Evolutionary conservation across 2,113 vertebrate genomes (phyloP), one percentile per base, ranked within the genome.

Genomic region (Ophthalmolycus amberensis): DNA sequence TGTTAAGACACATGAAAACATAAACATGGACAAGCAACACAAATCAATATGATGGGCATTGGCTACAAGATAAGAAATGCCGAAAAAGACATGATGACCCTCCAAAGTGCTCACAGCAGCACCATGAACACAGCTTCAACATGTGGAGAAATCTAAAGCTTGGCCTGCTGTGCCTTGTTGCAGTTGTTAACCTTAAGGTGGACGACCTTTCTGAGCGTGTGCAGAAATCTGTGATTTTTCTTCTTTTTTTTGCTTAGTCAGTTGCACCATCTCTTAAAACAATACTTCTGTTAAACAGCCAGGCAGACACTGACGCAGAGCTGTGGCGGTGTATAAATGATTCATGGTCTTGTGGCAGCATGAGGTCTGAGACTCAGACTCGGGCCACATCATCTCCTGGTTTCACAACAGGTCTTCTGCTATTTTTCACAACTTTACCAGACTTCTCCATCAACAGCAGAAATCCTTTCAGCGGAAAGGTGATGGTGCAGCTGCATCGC

Each of bases 281-380:
- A 65, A 32, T 32, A 58, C 44, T 3, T 67, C 29, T 78, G 42
- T 52, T 32, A 66, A 65, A 54, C 42, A 27, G 60, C 66, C n/a
- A 27, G 50, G 16, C 58, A 74, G 56, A 75, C 60, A 32, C 48
- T 87, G 85, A 80, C 54, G 12, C 59, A 88, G 81, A 85, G 75
- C 68, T 76, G 10, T 3, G 37, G 18, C 25, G 1, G 34, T 73
- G 52, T 60, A 48, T 81, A 80, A 50, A 75, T 88, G 86, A 90
- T 86, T 88, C 78, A 86, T 73, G 80, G 67, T 59, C 66, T 16
- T 29, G 40, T 6, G 73, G 73, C 82, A 84, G 85, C 76, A 66
- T 77, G 90, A 71, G 40, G 82, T 84, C 85, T 54, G 32, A 71
- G 75, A 56, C 59, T 77, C 22, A 40, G 42, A 38, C 8, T 3